Base-by-base conservation (phyloP, 2,797 vertebrate genomes). In the Aulostomus chinensis region DNA sequence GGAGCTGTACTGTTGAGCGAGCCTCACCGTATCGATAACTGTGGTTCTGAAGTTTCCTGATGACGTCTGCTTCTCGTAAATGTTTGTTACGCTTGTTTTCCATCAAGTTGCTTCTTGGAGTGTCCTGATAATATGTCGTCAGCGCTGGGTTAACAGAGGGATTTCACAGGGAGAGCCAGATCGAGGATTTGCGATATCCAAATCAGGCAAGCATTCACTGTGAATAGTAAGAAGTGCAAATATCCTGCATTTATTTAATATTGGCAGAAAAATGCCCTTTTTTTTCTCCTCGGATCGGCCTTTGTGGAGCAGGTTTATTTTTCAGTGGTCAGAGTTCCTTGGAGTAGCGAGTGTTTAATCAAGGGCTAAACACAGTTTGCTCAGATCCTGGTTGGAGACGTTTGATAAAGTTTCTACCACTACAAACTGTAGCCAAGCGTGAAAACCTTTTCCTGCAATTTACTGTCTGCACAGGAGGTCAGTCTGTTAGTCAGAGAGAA, bases 361-460 rank as follows among this genome's bases (percentile, higher is more conserved):
- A 71, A 47, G 73, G 72, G 52, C 64, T 53, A 35, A 76, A 64
- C 20, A 26, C 57, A 17, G 37, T 55, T 64, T 62, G 18, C 67
- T 66, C 59, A 36, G 56, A 73, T 80, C 67, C 64, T 76, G 9
- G 49, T 49, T 56, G n/a, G 66, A 73, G 68, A 68, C 25, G 59
- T 80, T 81, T 85, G 85, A 86, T 85, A 76, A 80, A 76, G 77
- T 80, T 78, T 81, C 80, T 77, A 74, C 76, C 61, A 65, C 78
- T 71, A 37, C 68, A 68, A 66, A 70, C 68, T 70, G 79, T 70
- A 78, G 79, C 80, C 78, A 60, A 78, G 85, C 81, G 53, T 84
- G 70, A 76, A 83, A 85, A 76, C 54, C 75, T 34, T 58, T 89
- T 88, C 82, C 87, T 88, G 81, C 72, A 86, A 86, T 88, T 88